A percentile compares a stretch with the other conserved stretches of the same genome.
These are phyloP conservation scores for Diuraphis noxia DNA, from an alignment of 1,140 invertebrate genomes.

Conservation along the genomic window DNA sequence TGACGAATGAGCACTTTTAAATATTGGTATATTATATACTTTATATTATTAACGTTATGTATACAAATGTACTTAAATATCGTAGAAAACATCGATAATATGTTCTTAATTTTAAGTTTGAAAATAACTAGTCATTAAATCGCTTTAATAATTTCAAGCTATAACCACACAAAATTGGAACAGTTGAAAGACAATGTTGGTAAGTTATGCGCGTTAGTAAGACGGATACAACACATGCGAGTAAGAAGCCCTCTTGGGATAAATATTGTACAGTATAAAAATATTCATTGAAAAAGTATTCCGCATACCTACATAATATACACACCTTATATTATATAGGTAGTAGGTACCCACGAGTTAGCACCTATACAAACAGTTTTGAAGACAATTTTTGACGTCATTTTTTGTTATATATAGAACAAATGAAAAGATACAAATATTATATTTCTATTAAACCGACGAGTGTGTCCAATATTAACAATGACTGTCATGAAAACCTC, in stretches of 20 bases:
- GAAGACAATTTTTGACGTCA: neutral
- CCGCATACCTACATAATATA: neutral
- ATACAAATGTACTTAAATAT: neutral
- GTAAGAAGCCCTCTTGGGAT: neutral
- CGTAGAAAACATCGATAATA: neutral
- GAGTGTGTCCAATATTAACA: constrained; percentile 21
- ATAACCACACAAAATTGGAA: neutral
- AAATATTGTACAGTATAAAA: neutral
- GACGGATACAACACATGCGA: neutral
- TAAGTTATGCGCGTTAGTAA: neutral
- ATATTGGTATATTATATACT: neutral
- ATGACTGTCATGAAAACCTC: constrained; percentile 31
- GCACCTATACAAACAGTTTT: neutral
- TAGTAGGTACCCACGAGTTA: no score
- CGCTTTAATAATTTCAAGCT: neutral
- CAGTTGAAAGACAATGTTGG: neutral
- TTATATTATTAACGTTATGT: neutral
- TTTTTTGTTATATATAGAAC: neutral
- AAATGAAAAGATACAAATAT: constrained; percentile 15
- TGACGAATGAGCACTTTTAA: neutral
- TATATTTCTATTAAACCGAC: constrained; percentile 13
- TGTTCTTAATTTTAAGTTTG: neutral
- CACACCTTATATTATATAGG: neutral
- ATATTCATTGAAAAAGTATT: neutral
- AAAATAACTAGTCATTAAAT: no score